A percentile compares a stretch with the other conserved stretches of the same genome.
phyloP scores from a whole-genome alignment of 2,113 vertebrate species.

The Xenopus borealis region DNA sequence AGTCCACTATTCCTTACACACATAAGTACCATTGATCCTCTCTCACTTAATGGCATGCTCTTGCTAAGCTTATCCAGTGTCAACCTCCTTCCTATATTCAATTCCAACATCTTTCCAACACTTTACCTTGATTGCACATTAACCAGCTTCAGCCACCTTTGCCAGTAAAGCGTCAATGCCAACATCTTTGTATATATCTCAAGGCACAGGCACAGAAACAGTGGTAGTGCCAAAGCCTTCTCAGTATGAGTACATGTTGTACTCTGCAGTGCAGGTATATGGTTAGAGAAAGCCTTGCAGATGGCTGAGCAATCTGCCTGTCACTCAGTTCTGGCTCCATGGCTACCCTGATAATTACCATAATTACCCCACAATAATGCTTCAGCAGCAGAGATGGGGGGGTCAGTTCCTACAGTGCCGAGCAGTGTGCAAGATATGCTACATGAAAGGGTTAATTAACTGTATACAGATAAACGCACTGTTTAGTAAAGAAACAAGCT shows the following conservation, averaged over 20 bases:
- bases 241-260: background rate
- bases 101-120: too few species aligned
- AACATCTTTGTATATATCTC: too few species aligned
- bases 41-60: too few species aligned
- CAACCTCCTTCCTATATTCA: too few species aligned
- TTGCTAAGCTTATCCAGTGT: too few species aligned
- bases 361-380: background rate
- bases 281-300: background rate
- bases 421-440: background rate
- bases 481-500: background rate
- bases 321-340: background rate
- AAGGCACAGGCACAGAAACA: too few species aligned
- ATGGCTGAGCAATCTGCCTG: background rate
- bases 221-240: too few species aligned
- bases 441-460: background rate
- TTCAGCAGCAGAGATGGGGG: conserved; percentile 4
- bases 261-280: background rate
- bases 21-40: too few species aligned
- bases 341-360: conserved; percentile 12
- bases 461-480: background rate
- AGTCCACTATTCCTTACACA: too few species aligned
- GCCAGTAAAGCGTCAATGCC: too few species aligned
- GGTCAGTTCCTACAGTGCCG: background rate
- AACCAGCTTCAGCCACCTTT: too few species aligned
- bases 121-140: too few species aligned